Base-by-base conservation (phyloP, 2,888 invertebrate genomes). In the Hybos culiciformis region DNA sequence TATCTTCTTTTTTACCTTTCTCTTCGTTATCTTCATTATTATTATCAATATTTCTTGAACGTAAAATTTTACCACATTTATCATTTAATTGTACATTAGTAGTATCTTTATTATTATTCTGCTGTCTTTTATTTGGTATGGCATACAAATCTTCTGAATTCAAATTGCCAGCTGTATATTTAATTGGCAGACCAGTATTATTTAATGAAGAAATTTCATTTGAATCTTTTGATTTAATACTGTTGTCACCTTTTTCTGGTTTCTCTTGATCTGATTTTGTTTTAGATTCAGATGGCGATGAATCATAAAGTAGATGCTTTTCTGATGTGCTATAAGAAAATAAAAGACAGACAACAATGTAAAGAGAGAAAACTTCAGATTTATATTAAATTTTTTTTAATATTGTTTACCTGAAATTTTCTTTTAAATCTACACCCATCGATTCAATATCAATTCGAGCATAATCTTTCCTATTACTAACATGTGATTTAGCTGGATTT, bases 381-480 rank as follows among this genome's bases (percentile, higher is more conserved):
- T 32, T 14, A 14, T n/a, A 14, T 32, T 32, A 14, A 32, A n/a
- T 14, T 26, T 26, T 29, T n/a, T n/a, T n/a, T n/a, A n/a, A 21
- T 34, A 19, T 29, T 23, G 43, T 43, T 38, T 52, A 55, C 56
- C 53, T 54, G 45, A 57, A 56, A 51, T 56, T 53, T 40, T 56
- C 56, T 45, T 57, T 57, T 43, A 78, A 69, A 59, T 80, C 78
- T 39, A 80, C 79, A 19, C 81, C 81, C 78, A 80, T 80, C 50
- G 77, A 76, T 48, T 74, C 74, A 47, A 78, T 72, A 62, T 80
- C 78, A 47, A 80, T 68, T 45, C 75, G 68, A 32, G 79, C 78
- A 65, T 80, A 81, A 46, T 73, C 69, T 52, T 77, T 72, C 67
- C 73, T 59, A 67, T 72, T 60, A 67, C 72, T 57, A 67, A 73